phyloP scores from a whole-genome alignment of 2,113 vertebrate species.

The Microtus oregoni region DNA sequence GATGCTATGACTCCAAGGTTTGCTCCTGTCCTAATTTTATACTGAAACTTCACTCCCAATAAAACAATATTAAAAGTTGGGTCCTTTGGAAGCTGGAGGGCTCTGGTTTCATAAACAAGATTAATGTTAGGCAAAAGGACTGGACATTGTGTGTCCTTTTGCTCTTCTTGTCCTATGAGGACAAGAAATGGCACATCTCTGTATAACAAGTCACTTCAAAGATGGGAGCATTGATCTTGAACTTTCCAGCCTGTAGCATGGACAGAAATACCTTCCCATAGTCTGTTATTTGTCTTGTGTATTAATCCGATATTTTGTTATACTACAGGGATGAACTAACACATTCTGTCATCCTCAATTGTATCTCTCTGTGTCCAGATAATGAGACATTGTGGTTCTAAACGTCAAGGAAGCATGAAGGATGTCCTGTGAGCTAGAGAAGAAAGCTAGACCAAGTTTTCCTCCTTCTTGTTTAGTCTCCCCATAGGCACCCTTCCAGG shows the following conservation, averaged over 20 bases:
- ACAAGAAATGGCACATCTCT: neutral
- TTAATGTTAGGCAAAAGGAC: neutral
- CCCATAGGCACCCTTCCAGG: neutral
- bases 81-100: neutral
- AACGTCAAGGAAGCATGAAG: neutral
- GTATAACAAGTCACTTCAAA: neutral
- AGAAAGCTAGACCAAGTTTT: neutral
- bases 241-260: neutral
- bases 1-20: neutral
- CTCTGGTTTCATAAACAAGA: neutral
- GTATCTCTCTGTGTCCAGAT: neutral
- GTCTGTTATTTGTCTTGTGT: neutral
- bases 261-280: neutral
- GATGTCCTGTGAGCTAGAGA: neutral
- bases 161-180: neutral
- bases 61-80: neutral
- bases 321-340: neutral
- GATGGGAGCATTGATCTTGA: neutral
- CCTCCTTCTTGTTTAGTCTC: neutral
- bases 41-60: neutral
- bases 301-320: neutral
- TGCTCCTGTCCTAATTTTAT: neutral
- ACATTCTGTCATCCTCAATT: neutral
- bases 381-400: neutral
- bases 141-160: neutral